A percentile compares a stretch with the other conserved stretches of the same genome.
phyloP scores from a whole-genome alignment of 2,113 vertebrate genomes.

The Cranoglanis bouderius region DNA sequence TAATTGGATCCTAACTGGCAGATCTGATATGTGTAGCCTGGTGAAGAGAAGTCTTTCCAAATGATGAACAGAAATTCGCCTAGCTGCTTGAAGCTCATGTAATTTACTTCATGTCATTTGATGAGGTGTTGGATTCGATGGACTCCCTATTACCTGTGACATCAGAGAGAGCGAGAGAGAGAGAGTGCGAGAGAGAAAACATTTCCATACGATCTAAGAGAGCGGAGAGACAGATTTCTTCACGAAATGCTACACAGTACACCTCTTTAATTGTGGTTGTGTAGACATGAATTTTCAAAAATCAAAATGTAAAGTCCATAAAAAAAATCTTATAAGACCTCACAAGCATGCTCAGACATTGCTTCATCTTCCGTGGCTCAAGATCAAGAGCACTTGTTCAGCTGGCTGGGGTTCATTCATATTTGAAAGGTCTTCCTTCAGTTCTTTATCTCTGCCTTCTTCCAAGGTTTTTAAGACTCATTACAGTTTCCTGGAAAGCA shows the following conservation, averaged over 20 bases:
- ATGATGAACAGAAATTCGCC: conserved; percentile 99
- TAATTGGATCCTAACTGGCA: conserved; percentile 99
- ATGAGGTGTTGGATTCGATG: conserved; percentile 98
- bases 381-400: conserved; percentile 48
- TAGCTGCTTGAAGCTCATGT: conserved; percentile 99
- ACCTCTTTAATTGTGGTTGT: conserved; percentile 31
- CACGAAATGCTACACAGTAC: conserved; percentile 27
- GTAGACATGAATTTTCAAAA: conserved; percentile 25
- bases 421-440: conserved; percentile 49
- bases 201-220: background rate
- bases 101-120: conserved; percentile 99
- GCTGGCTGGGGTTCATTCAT: conserved; percentile 28
- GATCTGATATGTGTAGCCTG: conserved; percentile 97
- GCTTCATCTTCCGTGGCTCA: conserved; percentile 9
- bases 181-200: conserved; percentile 15
- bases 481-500: conserved; percentile 58
- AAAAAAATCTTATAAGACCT: background rate
- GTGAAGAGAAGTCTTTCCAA: conserved; percentile 94
- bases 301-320: conserved; percentile 13
- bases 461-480: conserved; percentile 57
- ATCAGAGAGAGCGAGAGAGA: conserved; percentile 71
- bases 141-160: conserved; percentile 96
- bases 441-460: conserved; percentile 46
- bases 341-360: background rate
- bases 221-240: conserved; percentile 10